Conservation (phyloP, 2,113 vertebrate species). For the Leptocoma aspasia region DNA sequence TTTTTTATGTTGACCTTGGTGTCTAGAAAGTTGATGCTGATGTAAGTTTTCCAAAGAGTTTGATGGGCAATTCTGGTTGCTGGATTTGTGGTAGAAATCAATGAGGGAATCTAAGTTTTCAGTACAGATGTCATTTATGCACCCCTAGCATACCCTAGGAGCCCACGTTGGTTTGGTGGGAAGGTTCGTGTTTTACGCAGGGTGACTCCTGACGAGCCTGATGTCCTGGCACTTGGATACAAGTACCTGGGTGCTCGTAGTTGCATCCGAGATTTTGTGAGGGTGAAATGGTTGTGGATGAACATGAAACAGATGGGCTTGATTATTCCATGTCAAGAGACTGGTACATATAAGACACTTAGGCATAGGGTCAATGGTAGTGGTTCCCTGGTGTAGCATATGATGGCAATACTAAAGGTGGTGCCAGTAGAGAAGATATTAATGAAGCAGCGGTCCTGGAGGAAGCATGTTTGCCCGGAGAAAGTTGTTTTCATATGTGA, state of each 20-base stretch:
- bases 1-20: constrained; percentile 56
- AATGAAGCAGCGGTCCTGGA: not conserved
- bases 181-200: not conserved
- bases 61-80: not conserved
- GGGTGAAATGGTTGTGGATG: not conserved
- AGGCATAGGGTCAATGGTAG: not conserved
- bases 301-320: not conserved
- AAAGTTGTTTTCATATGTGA: not conserved
- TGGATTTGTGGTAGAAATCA: constrained; percentile 26
- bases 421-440: not conserved
- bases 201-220: not conserved
- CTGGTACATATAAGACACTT: not conserved
- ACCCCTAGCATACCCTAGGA: not conserved
- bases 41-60: constrained; percentile 55
- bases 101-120: not conserved
- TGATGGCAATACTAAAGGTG: not conserved
- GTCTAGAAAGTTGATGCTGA: constrained; percentile 57
- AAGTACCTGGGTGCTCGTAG: not conserved
- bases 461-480: not conserved
- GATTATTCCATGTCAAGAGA: not conserved
- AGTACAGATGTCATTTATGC: not conserved
- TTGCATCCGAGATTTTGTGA: not conserved
- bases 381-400: not conserved
- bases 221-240: not conserved
- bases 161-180: not conserved